Conservation (phyloP, 2,888 invertebrate species). For the Quadriops clusia region DNA sequence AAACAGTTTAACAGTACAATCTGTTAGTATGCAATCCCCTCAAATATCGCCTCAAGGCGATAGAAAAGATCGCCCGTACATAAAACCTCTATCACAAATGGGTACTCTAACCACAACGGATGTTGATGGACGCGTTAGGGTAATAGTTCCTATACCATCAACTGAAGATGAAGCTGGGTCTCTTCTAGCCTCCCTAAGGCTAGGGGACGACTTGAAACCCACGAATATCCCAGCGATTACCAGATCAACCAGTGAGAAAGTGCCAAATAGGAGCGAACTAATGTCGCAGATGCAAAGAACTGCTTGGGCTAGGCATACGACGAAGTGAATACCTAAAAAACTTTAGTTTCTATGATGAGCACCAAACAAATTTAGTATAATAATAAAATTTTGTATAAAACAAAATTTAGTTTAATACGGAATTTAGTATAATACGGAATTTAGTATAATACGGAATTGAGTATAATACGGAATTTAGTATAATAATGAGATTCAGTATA, state of each 20-base stretch:
- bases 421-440: too few relatives aligned
- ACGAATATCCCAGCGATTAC: conserved; percentile 54
- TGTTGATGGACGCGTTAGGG: conserved; percentile 46
- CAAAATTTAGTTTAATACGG: too few relatives aligned
- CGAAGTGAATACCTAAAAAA: too few relatives aligned
- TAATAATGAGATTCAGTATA: too few relatives aligned
- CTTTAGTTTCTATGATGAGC: too few relatives aligned
- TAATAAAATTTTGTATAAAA: too few relatives aligned
- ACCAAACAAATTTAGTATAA: too few relatives aligned
- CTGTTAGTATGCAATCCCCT: conserved; percentile 10
- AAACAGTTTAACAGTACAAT: background rate
- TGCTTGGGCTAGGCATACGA: conserved; percentile 79
- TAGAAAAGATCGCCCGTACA: conserved; percentile 36
- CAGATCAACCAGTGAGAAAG: conserved; percentile 74
- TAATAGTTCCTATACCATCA: conserved; percentile 47
- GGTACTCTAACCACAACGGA: conserved; percentile 50
- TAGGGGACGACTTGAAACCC: conserved; percentile 41
- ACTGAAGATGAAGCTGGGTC: conserved; percentile 28
- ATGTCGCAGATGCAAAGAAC: conserved; percentile 73
- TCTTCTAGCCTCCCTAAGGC: conserved; percentile 42
- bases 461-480: too few relatives aligned
- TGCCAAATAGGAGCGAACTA: conserved; percentile 73
- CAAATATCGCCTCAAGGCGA: conserved; percentile 10
- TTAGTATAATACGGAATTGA: too few relatives aligned
- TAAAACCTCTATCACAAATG: conserved; percentile 55